Conservation (phyloP, 2,797 vertebrate species). For the Champsocephalus gunnari region DNA sequence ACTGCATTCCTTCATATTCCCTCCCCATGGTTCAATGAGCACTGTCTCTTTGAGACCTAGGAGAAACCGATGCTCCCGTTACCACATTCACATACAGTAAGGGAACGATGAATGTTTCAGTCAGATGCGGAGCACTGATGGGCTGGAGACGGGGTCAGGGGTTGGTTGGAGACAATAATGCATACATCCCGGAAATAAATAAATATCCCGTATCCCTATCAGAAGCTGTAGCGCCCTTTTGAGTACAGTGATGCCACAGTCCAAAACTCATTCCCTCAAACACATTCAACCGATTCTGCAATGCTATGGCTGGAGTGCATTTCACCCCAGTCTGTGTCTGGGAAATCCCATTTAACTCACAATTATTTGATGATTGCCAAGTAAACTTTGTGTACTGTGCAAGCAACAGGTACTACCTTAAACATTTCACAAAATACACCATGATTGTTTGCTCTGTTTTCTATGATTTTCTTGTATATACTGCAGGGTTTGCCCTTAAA, state of each 20-base stretch:
- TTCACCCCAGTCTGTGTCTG: slow-evolving; percentile 9
- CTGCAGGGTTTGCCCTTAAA: slow-evolving; percentile 10
- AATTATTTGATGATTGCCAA: slow-evolving; percentile 1
- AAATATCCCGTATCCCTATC: slow-evolving; percentile 27
- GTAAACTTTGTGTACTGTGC: slow-evolving; percentile 4
- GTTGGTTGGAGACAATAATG: slow-evolving; percentile 29
- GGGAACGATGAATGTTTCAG: slow-evolving; percentile 48
- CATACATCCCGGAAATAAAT: slow-evolving; percentile 36
- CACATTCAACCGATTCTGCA: slow-evolving; percentile 26
- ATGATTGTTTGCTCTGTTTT: slow-evolving; percentile 10
- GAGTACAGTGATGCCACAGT: slow-evolving; percentile 8
- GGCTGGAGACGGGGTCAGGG: slow-evolving; percentile 10
- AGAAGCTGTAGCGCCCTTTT: slow-evolving; percentile 6
- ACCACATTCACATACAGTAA: slow-evolving; percentile 23
- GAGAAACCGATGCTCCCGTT: slow-evolving; percentile 11
- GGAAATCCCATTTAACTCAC: slow-evolving; percentile 21
- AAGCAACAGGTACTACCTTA: neutral
- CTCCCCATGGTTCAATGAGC: slow-evolving; percentile 42
- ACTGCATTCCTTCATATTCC: slow-evolving; percentile 18
- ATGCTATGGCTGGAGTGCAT: neutral
- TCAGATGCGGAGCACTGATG: slow-evolving; percentile 1
- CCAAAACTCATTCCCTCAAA: slow-evolving; percentile 26
- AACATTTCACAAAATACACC: neutral
- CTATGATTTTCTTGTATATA: neutral
- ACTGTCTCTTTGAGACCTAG: slow-evolving; percentile 49